Evolutionary conservation across 2,888 invertebrate species (phyloP), one percentile per base, ranked within the genome.

Genomic region (Torymus aiolomorphi): DNA sequence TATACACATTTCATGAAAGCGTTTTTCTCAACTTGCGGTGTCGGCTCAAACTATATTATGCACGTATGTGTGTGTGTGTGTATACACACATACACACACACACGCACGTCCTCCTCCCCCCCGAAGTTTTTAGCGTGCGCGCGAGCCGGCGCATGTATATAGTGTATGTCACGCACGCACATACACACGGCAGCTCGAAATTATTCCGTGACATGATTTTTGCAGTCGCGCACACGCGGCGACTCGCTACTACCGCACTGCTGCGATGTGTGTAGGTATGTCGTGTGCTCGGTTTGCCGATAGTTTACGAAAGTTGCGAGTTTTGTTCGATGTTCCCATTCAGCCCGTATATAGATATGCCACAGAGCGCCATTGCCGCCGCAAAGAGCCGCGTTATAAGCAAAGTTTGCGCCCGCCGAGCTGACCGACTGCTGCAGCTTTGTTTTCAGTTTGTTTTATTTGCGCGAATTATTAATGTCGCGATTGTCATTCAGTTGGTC

Each of bases 171-270:
- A 20, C 20, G 2, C 20, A 24, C 31, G 31, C 31, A 10, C 56
- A 14, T 49, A 52, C 13, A n/a, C 8, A 13, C 14, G 31, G 12
- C 18, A 2, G 70, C 51, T 57, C 31, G 65, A 65, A 71, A 78
- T 52, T 65, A 72, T 67, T 78, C 66, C 72, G 54, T 61, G 78
- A 66, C 72, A 78, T 61, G 66, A 66, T 72, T 67, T 78, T 72
- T 66, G 10, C 18, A 65, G 51, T 51, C 66, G 14, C 8, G 54
- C 49, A 12, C 49, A 8, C 31, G 18, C 18, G n/a, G 13, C 31
- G 24, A 65, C 52, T 63, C 52, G 67, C 42, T 42, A 42, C 42
- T 42, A 42, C 42, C 8, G 8, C 42, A 42, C 42, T 42, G 42
- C 42, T 42, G 42, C 8, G 8, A 5, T 8, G 42, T 10, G 2